These are phyloP conservation scores for Heterohyrax brucei DNA, from an alignment of 2,797 vertebrate species.

Conservation along the genomic window DNA sequence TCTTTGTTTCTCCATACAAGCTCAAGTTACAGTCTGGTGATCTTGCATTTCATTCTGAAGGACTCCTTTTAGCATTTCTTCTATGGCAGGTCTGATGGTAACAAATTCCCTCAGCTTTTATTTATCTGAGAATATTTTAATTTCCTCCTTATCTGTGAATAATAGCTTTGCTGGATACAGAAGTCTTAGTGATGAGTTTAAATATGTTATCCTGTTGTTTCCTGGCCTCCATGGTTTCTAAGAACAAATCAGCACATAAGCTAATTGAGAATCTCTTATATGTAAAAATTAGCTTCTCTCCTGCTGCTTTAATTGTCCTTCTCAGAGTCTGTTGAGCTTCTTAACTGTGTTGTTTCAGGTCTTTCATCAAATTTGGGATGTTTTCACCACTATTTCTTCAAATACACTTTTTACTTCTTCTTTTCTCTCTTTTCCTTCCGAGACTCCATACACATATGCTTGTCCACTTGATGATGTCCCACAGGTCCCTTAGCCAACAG, in stretches of 20 bases:
- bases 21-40: background rate
- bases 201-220: background rate
- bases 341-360: background rate
- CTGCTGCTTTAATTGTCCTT: background rate
- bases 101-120: background rate
- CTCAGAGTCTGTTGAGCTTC: background rate
- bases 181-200: background rate
- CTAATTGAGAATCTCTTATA: background rate
- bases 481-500: background rate
- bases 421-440: background rate
- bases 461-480: background rate
- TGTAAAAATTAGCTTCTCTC: background rate
- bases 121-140: background rate
- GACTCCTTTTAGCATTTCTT: background rate
- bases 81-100: background rate
- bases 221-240: background rate
- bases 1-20: too few relatives aligned
- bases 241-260: background rate
- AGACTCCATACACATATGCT: background rate
- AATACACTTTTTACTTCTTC: background rate
- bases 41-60: background rate
- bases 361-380: background rate
- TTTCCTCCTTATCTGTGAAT: background rate
- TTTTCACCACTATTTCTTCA: background rate
- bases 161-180: background rate